phyloP scores from a whole-genome alignment of 2,797 vertebrate species.

The Bradypodion pumilum region DNA sequence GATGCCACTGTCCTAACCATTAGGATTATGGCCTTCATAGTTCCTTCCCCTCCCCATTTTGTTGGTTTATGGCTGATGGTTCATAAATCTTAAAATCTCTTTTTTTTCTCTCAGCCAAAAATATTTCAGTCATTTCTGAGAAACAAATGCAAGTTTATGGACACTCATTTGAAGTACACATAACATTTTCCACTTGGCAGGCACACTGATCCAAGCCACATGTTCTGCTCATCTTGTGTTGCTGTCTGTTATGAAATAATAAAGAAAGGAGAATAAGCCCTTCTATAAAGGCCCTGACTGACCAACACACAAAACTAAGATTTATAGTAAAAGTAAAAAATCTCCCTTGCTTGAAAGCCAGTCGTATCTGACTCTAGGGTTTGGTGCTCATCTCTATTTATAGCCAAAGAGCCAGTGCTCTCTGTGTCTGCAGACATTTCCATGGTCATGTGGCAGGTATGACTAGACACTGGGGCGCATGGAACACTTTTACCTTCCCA shows the following conservation, averaged over 20 bases:
- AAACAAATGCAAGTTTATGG: constrained; percentile 34
- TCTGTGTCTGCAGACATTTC: too few relatives aligned
- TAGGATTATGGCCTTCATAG: too few relatives aligned
- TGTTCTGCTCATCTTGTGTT: background rate
- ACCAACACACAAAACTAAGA: background rate
- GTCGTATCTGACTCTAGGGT: too few relatives aligned
- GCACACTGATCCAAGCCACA: background rate
- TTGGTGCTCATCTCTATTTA: too few relatives aligned
- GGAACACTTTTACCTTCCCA: too few relatives aligned
- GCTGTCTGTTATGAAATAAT: background rate
- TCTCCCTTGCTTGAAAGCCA: too few relatives aligned
- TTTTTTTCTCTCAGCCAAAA: constrained; percentile 17
- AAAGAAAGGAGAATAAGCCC: background rate
- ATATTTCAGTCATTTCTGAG: constrained; percentile 21
- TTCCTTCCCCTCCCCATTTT: background rate
- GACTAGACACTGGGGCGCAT: too few relatives aligned
- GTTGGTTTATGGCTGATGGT: constrained; percentile 36
- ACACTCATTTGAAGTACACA: background rate
- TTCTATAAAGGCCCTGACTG: background rate
- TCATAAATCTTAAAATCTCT: constrained; percentile 28
- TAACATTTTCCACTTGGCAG: background rate
- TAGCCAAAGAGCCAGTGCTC: too few relatives aligned
- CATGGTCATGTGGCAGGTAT: too few relatives aligned
- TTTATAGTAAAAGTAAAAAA: too few relatives aligned
- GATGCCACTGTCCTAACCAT: too few relatives aligned